A percentile compares a stretch with the other conserved stretches of the same genome.
Conservation (phyloP, 2,888 invertebrate species). For the Drosophila monieri region DNA sequence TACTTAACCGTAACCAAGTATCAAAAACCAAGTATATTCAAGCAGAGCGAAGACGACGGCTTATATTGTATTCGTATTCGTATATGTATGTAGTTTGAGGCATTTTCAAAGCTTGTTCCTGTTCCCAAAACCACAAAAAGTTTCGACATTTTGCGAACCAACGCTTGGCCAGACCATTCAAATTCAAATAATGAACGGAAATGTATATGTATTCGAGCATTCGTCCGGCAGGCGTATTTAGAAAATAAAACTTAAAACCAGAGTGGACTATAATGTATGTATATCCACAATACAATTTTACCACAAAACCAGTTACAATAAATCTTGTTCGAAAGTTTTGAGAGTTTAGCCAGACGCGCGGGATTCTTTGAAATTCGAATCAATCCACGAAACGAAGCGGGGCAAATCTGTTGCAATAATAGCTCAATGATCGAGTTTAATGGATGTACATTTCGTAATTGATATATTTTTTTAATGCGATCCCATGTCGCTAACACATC, state of each 20-base stretch:
- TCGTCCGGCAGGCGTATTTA: conserved; percentile 27
- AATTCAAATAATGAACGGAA: conserved; percentile 30
- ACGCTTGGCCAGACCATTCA: conserved; percentile 40
- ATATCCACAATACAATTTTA: not conserved
- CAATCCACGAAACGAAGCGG: conserved; percentile 46
- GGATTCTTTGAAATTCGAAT: not conserved
- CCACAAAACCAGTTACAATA: conserved; percentile 16
- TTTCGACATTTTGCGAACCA: conserved; percentile 80
- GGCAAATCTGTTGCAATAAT: conserved; percentile 70
- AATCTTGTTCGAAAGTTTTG: conserved; percentile 5
- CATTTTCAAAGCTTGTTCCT: conserved; percentile 82
- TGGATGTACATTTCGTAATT: conserved; percentile 64
- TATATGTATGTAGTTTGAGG: conserved; percentile 73
- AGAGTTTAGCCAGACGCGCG: conserved; percentile 3
- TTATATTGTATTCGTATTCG: conserved; percentile 72
- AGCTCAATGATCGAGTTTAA: conserved; percentile 59
- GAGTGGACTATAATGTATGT: not conserved
- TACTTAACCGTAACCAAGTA: conserved; percentile 48
- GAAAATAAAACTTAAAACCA: not conserved
- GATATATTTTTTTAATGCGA: conserved; percentile 66
- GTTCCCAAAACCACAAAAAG: conserved; percentile 45
- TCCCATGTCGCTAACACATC: conserved; percentile 34
- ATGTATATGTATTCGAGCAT: conserved; percentile 64
- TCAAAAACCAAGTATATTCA: conserved; percentile 42
- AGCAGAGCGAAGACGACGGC: conserved; percentile 51